A percentile compares a stretch with the other conserved stretches of the same genome.
phyloP scores from a whole-genome alignment of 1,140 invertebrate genomes.

The Zophobas morio region DNA sequence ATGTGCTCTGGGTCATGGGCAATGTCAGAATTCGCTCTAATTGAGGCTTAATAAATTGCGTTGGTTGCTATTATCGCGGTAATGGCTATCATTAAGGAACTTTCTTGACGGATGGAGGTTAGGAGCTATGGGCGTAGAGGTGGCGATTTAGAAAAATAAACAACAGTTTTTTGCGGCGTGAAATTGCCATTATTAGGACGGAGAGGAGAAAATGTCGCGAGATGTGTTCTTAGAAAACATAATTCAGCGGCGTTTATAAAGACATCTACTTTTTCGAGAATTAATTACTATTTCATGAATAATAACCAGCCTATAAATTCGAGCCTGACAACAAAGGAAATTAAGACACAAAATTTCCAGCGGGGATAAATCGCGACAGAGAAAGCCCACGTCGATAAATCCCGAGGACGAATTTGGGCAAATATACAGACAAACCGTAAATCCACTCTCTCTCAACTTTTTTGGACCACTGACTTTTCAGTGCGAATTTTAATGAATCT shows the following conservation, averaged over 20 bases:
- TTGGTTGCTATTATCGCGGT: neutral
- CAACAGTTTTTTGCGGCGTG: neutral
- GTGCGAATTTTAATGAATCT: neutral
- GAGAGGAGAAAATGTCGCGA: too few species aligned
- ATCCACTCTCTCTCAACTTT: constrained; percentile 20
- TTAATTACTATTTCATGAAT: too few species aligned
- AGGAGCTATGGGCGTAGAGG: neutral
- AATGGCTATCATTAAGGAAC: constrained; percentile 25
- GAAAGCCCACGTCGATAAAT: neutral
- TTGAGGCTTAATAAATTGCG: constrained; percentile 28
- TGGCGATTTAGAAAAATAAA: neutral
- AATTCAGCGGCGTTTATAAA: too few species aligned
- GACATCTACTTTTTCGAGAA: too few species aligned
- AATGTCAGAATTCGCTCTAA: constrained; percentile 28
- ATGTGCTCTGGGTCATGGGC: constrained; percentile 31
- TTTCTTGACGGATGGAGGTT: constrained; percentile 32
- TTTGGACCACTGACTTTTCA: neutral
- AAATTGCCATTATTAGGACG: neutral
- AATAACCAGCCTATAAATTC: too few species aligned
- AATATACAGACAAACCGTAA: neutral
- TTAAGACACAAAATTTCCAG: neutral
- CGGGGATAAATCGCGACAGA: neutral
- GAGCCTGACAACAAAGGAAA: too few species aligned
- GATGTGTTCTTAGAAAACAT: too few species aligned
- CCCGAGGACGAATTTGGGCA: neutral